Base-by-base conservation (phyloP, 2,888 invertebrate genomes). In the Drosophila dives region DNA sequence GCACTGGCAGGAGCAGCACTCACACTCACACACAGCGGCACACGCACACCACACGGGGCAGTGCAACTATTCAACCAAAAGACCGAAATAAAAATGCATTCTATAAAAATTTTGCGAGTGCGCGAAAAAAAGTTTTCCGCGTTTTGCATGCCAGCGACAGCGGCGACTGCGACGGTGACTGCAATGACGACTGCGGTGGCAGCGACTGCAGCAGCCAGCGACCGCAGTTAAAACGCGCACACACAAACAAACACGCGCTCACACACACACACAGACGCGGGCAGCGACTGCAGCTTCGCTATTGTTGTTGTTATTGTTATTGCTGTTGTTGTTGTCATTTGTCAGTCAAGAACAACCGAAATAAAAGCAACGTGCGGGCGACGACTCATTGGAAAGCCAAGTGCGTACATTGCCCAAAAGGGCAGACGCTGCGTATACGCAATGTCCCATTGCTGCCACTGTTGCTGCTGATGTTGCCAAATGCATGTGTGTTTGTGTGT, bases 11-110 rank as follows among this genome's bases (percentile, higher is more conserved):
- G 23, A 26, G 45, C 45, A 45, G 15, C 50, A 50, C 68, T 54
- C 64, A 50, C 56, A 60, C 64, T 58, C 64, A 63, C 59, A 60
- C 67, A 55, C 64, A 66, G 65, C 62, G 56, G 55, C 75, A 70
- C 73, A 64, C 81, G 67, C 70, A 45, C 67, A 51, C 62, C 49
- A 58, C 88, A 78, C 82, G 77, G 86, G 87, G 82, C 89, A 87
- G 83, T 86, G 85, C 90, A 89, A 86, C 86, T 89, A 89, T 86
- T 89, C 86, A 89, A 86, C 90, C 88, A 86, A 86, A 86, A 86
- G 90, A 87, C 90, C 90, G 86, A 89, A 89, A 86, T 86, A 86
- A 86, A 89, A 86, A 86, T 86, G 90, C 86, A 88, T 88, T 90
- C 86, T 87, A 86, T 86, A 86, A 90, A 86, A 90, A 85, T 90